phyloP scores from a whole-genome alignment of 2,113 vertebrate species.

The Chiloscyllium plagiosum region DNA sequence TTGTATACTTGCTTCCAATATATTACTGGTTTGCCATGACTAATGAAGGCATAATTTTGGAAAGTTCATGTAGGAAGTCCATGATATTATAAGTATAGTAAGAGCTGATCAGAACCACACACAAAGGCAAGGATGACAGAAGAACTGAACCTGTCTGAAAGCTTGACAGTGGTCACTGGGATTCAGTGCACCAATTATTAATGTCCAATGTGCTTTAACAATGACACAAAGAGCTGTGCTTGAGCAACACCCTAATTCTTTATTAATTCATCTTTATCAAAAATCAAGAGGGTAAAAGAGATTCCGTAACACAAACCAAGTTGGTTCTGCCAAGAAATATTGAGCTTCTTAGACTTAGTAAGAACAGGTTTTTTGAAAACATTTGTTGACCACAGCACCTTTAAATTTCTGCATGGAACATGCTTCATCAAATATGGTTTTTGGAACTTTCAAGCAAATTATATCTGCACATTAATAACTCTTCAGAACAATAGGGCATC shows the following conservation, averaged over 20 bases:
- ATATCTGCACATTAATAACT: background rate
- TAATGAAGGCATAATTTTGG: background rate
- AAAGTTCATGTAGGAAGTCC: background rate
- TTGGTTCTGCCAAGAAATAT: background rate
- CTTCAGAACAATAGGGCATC: background rate
- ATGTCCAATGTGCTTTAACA: background rate
- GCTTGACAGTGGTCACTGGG: background rate
- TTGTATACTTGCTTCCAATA: background rate
- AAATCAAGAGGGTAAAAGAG: background rate
- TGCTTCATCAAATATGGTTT: background rate
- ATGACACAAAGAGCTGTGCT: background rate
- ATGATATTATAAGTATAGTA: background rate
- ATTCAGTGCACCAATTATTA: background rate
- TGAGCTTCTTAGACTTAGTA: background rate
- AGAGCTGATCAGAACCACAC: background rate
- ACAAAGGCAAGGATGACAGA: background rate
- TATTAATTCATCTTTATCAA: constrained; percentile 6
- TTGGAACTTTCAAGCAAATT: background rate
- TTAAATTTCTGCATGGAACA: background rate
- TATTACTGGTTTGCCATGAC: background rate
- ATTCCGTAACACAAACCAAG: background rate
- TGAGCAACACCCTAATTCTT: background rate
- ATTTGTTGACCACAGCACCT: background rate
- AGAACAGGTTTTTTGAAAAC: background rate
- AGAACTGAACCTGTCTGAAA: background rate